phyloP scores from a whole-genome alignment of 2,797 vertebrate species.

The Myotis myotis region DNA sequence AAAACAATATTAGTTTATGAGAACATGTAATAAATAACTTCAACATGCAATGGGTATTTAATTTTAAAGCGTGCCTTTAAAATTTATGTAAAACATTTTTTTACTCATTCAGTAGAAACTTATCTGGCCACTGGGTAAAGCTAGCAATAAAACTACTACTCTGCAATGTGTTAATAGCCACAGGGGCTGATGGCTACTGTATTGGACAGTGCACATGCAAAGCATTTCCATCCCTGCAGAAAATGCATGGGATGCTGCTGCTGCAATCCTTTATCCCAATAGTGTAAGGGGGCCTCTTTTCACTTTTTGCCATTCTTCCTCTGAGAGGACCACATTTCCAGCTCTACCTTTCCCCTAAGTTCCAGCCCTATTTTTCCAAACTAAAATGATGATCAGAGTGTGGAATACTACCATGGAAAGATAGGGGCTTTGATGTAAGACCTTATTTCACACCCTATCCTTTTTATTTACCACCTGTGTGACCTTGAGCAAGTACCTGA shows the following conservation, averaged over 20 bases:
- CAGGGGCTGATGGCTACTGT: background rate
- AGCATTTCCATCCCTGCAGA: background rate
- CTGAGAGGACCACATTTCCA: background rate
- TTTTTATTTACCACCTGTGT: background rate
- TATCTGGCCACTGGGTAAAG: no score
- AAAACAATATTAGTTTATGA: no score
- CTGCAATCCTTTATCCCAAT: background rate
- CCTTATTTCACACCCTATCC: background rate
- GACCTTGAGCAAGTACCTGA: background rate
- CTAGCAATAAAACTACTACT: no score
- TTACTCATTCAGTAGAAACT: no score
- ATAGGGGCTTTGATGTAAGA: background rate
- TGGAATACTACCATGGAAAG: background rate
- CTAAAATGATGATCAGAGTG: background rate
- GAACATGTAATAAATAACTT: no score
- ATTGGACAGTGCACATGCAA: background rate
- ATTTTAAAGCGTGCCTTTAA: no score
- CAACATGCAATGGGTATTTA: no score
- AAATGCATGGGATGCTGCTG: background rate
- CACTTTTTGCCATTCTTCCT: background rate
- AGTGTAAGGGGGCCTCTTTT: background rate
- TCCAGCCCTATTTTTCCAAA: constrained; percentile 16
- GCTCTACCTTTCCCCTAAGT: background rate
- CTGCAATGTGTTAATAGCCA: background rate
- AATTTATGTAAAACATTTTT: no score